These are phyloP conservation scores for Pachypsylla venusta DNA, from an alignment of 1,140 invertebrate species.

Conservation along the genomic window DNA sequence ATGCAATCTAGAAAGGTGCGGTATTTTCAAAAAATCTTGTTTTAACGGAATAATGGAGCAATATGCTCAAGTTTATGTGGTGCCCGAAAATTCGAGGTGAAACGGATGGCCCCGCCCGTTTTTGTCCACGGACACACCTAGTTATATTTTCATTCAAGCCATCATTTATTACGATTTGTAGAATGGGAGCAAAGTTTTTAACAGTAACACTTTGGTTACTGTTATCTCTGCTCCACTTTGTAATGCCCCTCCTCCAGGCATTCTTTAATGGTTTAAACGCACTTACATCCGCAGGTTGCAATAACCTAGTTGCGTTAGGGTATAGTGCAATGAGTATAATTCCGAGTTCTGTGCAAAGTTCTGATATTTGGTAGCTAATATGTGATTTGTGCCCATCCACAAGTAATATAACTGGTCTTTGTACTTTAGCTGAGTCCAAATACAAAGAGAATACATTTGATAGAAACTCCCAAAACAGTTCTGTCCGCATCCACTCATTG, in stretches of 20 bases:
- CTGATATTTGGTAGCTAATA: constrained; percentile 20
- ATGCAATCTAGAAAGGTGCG: too few species aligned
- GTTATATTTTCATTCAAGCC: too few species aligned
- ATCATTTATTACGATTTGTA: neutral
- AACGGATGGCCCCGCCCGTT: too few species aligned
- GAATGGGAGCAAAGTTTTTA: neutral
- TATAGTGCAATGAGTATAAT: constrained; percentile 29
- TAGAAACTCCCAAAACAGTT: neutral
- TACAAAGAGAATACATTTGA: neutral
- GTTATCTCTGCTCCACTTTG: neutral
- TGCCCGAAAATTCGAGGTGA: too few species aligned
- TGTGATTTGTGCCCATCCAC: constrained; percentile 30
- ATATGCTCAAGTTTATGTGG: too few species aligned
- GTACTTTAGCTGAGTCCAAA: neutral
- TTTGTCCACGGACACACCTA: too few species aligned
- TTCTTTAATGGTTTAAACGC: constrained; percentile 31
- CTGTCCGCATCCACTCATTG: neutral
- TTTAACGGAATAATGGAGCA: too few species aligned
- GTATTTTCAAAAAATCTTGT: too few species aligned
- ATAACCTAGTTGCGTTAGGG: constrained; percentile 29
- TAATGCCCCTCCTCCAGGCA: constrained; percentile 26
- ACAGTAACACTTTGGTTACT: neutral
- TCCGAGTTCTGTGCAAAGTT: constrained; percentile 27
- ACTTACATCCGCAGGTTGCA: constrained; percentile 29
- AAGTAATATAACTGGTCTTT: constrained; percentile 8